Base-by-base conservation (phyloP, 2,888 invertebrate genomes). In the Epinotia nisella region DNA sequence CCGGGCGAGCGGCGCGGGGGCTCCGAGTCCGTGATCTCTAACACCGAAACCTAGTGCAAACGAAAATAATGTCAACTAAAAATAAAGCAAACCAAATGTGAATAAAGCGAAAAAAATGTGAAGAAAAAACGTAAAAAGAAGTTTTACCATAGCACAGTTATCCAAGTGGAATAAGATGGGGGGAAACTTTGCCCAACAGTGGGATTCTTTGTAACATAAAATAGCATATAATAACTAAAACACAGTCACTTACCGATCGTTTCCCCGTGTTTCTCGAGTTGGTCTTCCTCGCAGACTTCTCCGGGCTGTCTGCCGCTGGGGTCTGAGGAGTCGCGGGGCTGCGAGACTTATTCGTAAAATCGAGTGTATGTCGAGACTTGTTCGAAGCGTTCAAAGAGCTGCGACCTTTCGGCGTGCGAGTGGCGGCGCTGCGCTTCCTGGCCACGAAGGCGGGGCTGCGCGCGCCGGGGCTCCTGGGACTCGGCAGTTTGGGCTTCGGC, bases 21-120 rank as follows among this genome's bases (percentile, higher is more conserved):
- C 13, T 78, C 79, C 3, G 85, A 81, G 68, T 85, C 85, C 7
- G 82, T 79, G 73, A 83, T 82, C 61, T 86, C 87, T 60, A 87
- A 41, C n/a, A 86, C 75, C 2, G 84, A 77, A 2, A 79, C 80
- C 90, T 90, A 56, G 24, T 29, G 45, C 29, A 21, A 45, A 45
- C 2, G 41, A 66, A 62, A 41, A 24, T 61, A 61, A 71, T n/a
- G 45, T 39, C 2, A 60, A 67, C 49, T 61, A 56, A 66, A 59
- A 21, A 29, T 41, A 45, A 41, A 61, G 56, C 67, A 67, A 67
- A n/a, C 41, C 13, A 55, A 65, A 65, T 15, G 4, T 53, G 35
- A 7, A 21, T 53, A 1, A 53, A 17, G 19, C 1, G 9, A 53
- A 17, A 17, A 9, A 19, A 53, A 53, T 7, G 45, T 45, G 11